Evolutionary conservation across 2,888 invertebrate genomes (phyloP), one percentile per base, ranked within the genome.

Genomic region (Strigamia crassipes): DNA sequence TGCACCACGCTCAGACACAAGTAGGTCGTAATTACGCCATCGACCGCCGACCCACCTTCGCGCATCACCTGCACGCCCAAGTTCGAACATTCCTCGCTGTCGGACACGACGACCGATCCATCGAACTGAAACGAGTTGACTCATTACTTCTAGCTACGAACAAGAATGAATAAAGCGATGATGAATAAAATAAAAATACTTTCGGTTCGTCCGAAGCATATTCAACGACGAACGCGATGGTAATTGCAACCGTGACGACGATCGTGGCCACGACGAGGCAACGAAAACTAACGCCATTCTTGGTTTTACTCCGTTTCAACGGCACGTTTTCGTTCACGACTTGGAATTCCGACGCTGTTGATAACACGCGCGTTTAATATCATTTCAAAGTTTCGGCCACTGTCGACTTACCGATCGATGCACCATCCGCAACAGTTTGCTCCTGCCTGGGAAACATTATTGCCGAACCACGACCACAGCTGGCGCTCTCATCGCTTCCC

Each of bases 1-100:
- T 92, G 90, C 23, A 92, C 90, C 46, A 94, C 92, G 79, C 92
- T 91, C 84, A 93, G 90, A 87, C 95, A 95, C 83, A 95, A 90
- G 66, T 93, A 91, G 80, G 93, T 90, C 46, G 92, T 92, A 81
- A 92, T 90, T 42, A 93, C 92, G 82, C 94, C 94, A 89, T 95
- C 94, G 0, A 93, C 90, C 31, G 94, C 93, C 89, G 90, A 92
- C n/a, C 94, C 94, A 78, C 92, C 92, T 84, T 90, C 89, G 87
- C 92, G 91, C 85, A 95, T 89, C 85, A 92, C 89, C 85, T 90
- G 89, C 18, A 92, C 91, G 79, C 94, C 94, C 82, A 93, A 91
- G 85, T 90, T 89, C 31, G 94, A 93, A 89, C 95, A 95, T 86
- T 91, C 90, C 84, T 90, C 89, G 85, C 91, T 90, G 85, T 92